Conservation (phyloP, 2,888 invertebrate species). For the Spilosoma lubricipeda region DNA sequence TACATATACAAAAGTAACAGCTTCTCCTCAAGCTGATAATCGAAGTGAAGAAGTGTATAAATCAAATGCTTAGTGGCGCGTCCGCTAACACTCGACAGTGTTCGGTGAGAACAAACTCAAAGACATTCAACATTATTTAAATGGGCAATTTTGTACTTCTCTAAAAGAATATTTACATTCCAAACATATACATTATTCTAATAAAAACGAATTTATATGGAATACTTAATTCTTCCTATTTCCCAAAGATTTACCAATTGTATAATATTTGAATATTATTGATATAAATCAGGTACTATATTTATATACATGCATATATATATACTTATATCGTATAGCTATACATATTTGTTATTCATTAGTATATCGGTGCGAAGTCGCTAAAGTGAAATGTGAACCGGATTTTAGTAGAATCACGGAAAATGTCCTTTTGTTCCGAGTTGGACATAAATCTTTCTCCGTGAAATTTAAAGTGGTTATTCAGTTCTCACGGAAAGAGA, state of each 20-base stretch:
- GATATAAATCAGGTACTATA: slow-evolving; percentile 41
- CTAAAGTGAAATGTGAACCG: slow-evolving; percentile 26
- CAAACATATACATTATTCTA: slow-evolving; percentile 27
- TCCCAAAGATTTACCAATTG: slow-evolving; percentile 31
- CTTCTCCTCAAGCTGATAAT: slow-evolving; percentile 6
- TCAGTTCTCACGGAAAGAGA: slow-evolving; percentile 81
- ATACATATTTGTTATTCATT: slow-evolving; percentile 35
- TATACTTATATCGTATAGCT: not conserved
- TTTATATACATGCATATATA: not conserved
- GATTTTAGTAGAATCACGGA: slow-evolving; percentile 31
- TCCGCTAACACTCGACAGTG: not conserved
- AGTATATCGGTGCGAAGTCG: slow-evolving; percentile 25
- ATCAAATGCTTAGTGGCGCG: slow-evolving; percentile 9
- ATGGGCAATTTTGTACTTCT: slow-evolving; percentile 24
- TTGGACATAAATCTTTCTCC: slow-evolving; percentile 61
- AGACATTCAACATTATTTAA: slow-evolving; percentile 22
- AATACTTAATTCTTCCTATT: slow-evolving; percentile 39
- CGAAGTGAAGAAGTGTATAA: slow-evolving; percentile 7
- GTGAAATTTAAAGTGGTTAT: slow-evolving; percentile 66
- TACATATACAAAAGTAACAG: not conserved
- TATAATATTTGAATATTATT: slow-evolving; percentile 42
- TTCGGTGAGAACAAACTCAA: slow-evolving; percentile 17
- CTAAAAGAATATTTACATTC: slow-evolving; percentile 37
- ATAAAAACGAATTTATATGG: slow-evolving; percentile 40
- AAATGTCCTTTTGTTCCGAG: slow-evolving; percentile 52